Evolutionary conservation across 2,888 invertebrate genomes (phyloP), one percentile per base, ranked within the genome.

Genomic region (Catocala nupta): DNA sequence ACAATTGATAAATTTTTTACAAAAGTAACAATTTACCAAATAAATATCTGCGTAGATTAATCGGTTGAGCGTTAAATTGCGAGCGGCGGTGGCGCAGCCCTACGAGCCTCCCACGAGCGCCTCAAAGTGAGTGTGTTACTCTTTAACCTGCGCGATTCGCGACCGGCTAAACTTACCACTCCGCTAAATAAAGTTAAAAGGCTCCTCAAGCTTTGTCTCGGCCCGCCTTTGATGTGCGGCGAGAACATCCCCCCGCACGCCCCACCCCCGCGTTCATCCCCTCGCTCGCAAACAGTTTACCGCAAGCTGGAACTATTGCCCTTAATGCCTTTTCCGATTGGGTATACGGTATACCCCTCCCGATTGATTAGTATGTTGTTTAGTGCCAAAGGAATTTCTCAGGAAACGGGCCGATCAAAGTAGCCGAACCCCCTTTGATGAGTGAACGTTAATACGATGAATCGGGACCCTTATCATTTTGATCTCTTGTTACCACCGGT

Each of bases 121-220:
- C 89, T 90, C 93, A 93, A 92, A 93, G 94, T 89, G 92, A 93
- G 93, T 93, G 93, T 93, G 93, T 94, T 93, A 94, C 93, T 93
- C 93, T 93, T 93, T 94, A 93, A 93, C 94, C 93, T 93, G 92
- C 89, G 90, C 93, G 92, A 94, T 91, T 92, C 93, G 93, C 93
- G 92, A 93, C 91, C 92, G 91, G 92, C 93, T 93, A 93, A 93
- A 93, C 93, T 93, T 94, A 93, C 94, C 93, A 94, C 94, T 94
- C 92, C 87, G 93, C 93, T 93, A 93, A 94, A 94, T 94, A 94
- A 94, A 94, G 93, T 94, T 94, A 93, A 94, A 93, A 94, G 93
- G 93, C 93, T 93, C 91, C 90, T 91, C 89, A 81, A 88, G 92
- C 93, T 93, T 94, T 94, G 93, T 94, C 93, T 93, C 92, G 92